phyloP scores from a whole-genome alignment of 2,888 invertebrate species.

The Ormyrus pomaceus region DNA sequence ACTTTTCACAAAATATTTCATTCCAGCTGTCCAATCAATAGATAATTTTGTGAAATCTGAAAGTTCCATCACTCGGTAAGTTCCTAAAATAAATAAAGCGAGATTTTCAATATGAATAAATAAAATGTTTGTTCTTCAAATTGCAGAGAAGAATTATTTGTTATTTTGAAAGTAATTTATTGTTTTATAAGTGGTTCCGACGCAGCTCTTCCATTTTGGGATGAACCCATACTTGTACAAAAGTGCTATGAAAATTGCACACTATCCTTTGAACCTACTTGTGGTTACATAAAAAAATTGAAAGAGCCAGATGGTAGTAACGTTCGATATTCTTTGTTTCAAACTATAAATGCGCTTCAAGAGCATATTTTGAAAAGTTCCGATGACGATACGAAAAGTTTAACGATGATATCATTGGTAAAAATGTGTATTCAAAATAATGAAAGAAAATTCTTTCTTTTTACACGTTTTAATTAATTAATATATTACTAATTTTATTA shows the following conservation, averaged over 20 bases:
- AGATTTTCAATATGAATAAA: neutral
- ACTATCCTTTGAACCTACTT: slow-evolving; percentile 62
- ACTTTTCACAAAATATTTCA: slow-evolving; percentile 81
- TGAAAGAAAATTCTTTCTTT: neutral
- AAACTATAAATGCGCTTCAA: slow-evolving; percentile 81
- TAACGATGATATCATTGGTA: slow-evolving; percentile 78
- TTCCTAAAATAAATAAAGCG: neutral
- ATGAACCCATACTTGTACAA: slow-evolving; percentile 77
- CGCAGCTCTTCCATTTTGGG: slow-evolving; percentile 83
- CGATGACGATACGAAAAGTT: slow-evolving; percentile 88
- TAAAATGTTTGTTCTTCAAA: too few species aligned
- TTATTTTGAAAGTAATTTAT: slow-evolving; percentile 82
- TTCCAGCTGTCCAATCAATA: slow-evolving; percentile 81
- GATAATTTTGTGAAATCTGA: slow-evolving; percentile 75
- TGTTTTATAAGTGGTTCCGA: slow-evolving; percentile 81
- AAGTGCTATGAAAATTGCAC: slow-evolving; percentile 72
- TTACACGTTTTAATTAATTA: neutral
- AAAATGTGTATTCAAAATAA: slow-evolving; percentile 63
- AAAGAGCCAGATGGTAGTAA: slow-evolving; percentile 83
- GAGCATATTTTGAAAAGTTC: slow-evolving; percentile 81
- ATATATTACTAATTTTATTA: slow-evolving; percentile 66
- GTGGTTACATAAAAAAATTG: slow-evolving; percentile 68
- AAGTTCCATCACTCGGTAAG: slow-evolving; percentile 46
- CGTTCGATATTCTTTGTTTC: slow-evolving; percentile 80
- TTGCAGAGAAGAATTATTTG: slow-evolving; percentile 82